Evolutionary conservation across 2,797 vertebrate species (phyloP).

Genomic region (Bucorvus abyssinicus): DNA sequence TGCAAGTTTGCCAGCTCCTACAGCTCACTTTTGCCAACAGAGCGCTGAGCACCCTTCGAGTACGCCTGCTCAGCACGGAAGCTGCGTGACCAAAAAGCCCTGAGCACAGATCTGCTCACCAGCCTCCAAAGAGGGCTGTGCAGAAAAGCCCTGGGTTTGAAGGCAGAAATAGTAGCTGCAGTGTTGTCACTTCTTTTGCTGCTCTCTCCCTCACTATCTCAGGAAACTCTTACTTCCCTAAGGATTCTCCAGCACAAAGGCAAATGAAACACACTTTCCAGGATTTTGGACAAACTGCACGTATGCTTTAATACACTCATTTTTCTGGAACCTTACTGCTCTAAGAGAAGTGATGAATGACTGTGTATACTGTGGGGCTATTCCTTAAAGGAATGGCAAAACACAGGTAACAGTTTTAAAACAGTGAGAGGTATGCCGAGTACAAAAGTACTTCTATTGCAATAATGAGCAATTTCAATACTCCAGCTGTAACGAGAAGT

Average conservation of each 20-base stretch:
- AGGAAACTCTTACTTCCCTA: not conserved
- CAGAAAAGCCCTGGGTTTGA: not conserved
- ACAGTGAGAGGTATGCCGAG: not conserved
- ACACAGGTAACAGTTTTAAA: not conserved
- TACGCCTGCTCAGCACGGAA: not conserved
- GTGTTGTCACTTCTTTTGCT: not conserved
- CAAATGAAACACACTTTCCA: not conserved
- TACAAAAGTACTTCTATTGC: slow-evolving; percentile 11
- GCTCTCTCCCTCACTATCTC: not conserved
- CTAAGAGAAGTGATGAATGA: not conserved
- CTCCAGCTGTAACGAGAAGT: slow-evolving; percentile 12
- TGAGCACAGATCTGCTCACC: not conserved
- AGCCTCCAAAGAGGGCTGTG: not conserved
- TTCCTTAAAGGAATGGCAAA: slow-evolving; percentile 3
- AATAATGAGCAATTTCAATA: slow-evolving; percentile 19
- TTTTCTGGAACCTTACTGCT: not conserved
- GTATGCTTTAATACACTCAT: not conserved
- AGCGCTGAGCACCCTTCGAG: not conserved
- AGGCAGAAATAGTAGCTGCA: not conserved
- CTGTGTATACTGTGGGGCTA: not conserved
- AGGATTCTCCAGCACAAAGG: not conserved
- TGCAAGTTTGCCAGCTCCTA: not conserved
- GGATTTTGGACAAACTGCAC: not conserved
- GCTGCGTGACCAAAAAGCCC: not conserved
- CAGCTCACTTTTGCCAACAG: not conserved